These are phyloP conservation scores for Bostrychus sinensis DNA, from an alignment of 2,113 vertebrate genomes.

Conservation along the genomic window DNA sequence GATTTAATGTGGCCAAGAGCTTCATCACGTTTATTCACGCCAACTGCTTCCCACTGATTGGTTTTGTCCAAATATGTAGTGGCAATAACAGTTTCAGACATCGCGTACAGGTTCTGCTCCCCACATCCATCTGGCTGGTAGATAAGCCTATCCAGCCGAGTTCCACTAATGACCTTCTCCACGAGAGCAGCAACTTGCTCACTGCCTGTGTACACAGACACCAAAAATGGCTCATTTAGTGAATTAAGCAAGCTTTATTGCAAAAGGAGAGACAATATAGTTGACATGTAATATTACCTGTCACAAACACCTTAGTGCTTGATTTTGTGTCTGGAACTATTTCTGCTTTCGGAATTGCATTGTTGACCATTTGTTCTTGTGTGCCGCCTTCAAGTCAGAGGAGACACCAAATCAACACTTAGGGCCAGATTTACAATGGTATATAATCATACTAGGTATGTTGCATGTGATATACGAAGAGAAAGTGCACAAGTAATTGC, in stretches of 20 bases:
- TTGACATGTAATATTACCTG: background rate
- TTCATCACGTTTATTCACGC: conserved; percentile 38
- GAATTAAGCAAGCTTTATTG: background rate
- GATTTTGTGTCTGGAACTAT: conserved; percentile 58
- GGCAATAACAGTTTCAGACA: conserved; percentile 72
- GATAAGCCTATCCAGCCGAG: conserved; percentile 47
- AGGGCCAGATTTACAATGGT: too few relatives aligned
- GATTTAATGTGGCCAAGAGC: conserved; percentile 59
- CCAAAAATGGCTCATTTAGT: background rate
- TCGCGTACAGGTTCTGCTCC: conserved; percentile 69
- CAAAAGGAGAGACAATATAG: conserved; percentile 54
- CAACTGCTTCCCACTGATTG: conserved; percentile 71
- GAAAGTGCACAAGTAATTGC: too few relatives aligned
- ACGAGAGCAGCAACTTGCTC: conserved; percentile 40
- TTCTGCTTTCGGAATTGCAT: conserved; percentile 26
- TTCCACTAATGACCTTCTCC: conserved; percentile 60
- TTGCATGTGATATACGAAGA: too few relatives aligned
- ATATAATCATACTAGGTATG: too few relatives aligned
- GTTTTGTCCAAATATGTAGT: conserved; percentile 74
- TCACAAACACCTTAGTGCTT: conserved; percentile 65
- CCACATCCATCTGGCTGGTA: conserved; percentile 51
- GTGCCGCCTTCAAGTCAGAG: conserved; percentile 37
- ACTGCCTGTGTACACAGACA: conserved; percentile 16
- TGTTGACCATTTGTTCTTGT: conserved; percentile 55
- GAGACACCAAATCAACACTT: too few relatives aligned